phyloP scores from a whole-genome alignment of 2,888 invertebrate species.

The Acronicta psi region DNA sequence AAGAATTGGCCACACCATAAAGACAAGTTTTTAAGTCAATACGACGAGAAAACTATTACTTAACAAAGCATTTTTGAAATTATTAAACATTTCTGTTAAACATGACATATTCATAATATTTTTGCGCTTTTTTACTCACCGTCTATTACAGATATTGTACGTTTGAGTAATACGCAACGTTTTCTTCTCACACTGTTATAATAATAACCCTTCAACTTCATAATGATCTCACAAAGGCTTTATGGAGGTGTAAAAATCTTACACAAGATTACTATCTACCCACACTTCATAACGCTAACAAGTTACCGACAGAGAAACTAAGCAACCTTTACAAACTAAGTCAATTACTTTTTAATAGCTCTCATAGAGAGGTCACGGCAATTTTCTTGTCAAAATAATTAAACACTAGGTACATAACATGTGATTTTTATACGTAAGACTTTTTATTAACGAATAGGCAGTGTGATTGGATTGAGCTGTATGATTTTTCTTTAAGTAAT shows the following conservation, averaged over 20 bases:
- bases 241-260: conserved; percentile 19
- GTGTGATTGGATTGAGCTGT: not conserved
- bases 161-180: not conserved
- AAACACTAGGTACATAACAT: conserved; percentile 23
- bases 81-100: too few species aligned
- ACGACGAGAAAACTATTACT: too few species aligned
- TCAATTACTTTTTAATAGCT: conserved; percentile 54
- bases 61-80: too few species aligned
- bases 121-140: too few species aligned
- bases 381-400: conserved; percentile 58
- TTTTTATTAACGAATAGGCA: not conserved
- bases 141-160: not conserved
- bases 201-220: not conserved
- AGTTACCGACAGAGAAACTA: conserved; percentile 18
- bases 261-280: conserved; percentile 20
- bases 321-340: conserved; percentile 54
- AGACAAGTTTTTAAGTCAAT: too few species aligned
- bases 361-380: conserved; percentile 39
- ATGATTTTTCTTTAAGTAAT: too few species aligned
- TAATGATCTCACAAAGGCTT: conserved; percentile 13
- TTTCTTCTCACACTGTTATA: not conserved
- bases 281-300: conserved; percentile 11
- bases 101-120: too few species aligned
- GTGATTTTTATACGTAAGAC: conserved; percentile 7
- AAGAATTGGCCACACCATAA: too few species aligned